phyloP scores from a whole-genome alignment of 2,797 vertebrate genomes.

The Menidia menidia region DNA sequence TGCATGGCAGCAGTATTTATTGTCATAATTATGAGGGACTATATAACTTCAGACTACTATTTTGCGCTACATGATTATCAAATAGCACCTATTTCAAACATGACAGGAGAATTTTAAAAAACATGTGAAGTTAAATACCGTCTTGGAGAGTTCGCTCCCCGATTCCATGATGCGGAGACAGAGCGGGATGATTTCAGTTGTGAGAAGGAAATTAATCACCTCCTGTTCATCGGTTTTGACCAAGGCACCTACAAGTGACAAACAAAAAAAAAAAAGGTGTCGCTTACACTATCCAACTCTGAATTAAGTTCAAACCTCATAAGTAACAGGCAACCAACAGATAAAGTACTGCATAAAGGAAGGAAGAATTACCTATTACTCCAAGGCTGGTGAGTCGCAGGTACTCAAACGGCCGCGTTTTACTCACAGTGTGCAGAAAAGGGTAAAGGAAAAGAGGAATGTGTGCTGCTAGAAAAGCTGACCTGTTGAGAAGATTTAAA shows the following conservation, averaged over 20 bases:
- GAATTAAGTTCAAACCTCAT: background rate
- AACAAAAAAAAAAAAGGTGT: background rate
- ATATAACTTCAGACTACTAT: too few relatives aligned
- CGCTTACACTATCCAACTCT: background rate
- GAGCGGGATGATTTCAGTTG: constrained; percentile 97
- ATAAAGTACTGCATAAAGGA: background rate
- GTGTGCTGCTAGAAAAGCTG: constrained; percentile 83
- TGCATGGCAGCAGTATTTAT: background rate
- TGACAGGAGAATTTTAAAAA: too few relatives aligned
- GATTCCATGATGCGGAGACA: constrained; percentile 99
- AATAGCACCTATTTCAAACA: background rate
- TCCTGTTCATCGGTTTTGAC: constrained; percentile 99
- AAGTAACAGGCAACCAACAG: background rate
- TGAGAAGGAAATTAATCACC: constrained; percentile 97
- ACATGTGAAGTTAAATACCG: constrained; percentile 76
- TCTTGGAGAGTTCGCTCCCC: constrained; percentile 98
- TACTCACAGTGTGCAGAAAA: constrained; percentile 98
- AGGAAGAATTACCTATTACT: constrained; percentile 88
- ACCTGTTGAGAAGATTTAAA: constrained; percentile 77
- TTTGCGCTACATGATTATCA: too few relatives aligned
- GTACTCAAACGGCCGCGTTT: constrained; percentile 97
- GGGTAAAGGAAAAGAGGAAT: constrained; percentile 92
- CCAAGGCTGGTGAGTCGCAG: constrained; percentile 96
- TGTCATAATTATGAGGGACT: background rate
- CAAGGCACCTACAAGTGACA: constrained; percentile 85